These are phyloP conservation scores for Ormyrus thymus DNA, from an alignment of 2,888 invertebrate species.

Conservation along the genomic window DNA sequence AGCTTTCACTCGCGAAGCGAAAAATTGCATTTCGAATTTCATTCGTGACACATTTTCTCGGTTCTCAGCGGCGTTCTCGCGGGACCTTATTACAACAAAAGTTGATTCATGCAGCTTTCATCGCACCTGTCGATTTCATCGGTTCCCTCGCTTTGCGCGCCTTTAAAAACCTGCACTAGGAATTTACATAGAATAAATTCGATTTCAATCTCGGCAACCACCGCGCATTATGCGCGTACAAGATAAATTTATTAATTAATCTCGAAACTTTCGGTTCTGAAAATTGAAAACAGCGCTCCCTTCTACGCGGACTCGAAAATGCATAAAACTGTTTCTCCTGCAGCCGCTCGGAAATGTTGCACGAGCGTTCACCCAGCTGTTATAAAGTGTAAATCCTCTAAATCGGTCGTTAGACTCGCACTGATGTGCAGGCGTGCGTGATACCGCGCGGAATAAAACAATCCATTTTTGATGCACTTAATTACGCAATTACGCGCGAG, in stretches of 20 bases:
- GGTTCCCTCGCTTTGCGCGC: neutral
- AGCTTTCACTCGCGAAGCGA: too few species aligned
- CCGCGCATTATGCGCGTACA: too few species aligned
- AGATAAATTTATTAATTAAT: too few species aligned
- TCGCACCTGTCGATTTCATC: neutral
- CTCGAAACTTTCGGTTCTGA: too few species aligned
- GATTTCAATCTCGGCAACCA: too few species aligned
- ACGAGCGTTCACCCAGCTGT: neutral
- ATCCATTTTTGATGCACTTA: conserved; percentile 10
- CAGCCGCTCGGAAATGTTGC: neutral
- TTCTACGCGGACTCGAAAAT: too few species aligned
- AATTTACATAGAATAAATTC: too few species aligned
- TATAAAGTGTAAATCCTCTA: conserved; percentile 5
- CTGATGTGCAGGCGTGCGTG: conserved; percentile 5
- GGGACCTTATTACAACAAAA: conserved; percentile 3
- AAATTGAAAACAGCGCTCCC: too few species aligned
- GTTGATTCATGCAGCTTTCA: neutral
- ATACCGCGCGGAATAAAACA: conserved; percentile 4
- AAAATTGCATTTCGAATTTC: conserved; percentile 2
- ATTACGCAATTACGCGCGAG: conserved; percentile 22
- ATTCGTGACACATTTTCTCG: conserved; percentile 17
- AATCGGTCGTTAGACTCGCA: conserved; percentile 2
- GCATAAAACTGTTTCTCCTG: too few species aligned
- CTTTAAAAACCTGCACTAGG: neutral
- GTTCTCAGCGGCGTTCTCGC: neutral